These are phyloP conservation scores for Henricia sp. DNA, from an alignment of 53 echinoderm and acorn worm genomes.

Conservation along the genomic window DNA sequence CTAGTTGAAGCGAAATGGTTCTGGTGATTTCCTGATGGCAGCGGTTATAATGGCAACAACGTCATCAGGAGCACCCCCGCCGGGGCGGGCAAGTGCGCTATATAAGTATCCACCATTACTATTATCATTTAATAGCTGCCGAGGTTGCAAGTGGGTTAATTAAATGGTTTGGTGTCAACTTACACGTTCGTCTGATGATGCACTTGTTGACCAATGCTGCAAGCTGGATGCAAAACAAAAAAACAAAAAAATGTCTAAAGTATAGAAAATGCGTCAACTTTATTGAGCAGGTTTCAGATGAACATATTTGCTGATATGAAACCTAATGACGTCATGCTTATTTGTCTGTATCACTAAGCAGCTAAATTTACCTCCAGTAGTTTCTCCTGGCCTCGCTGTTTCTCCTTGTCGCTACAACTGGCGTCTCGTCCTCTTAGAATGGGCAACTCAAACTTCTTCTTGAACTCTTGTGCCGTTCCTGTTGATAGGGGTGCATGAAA, in stretches of 20 bases:
- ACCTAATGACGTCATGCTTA: not conserved
- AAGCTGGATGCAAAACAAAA: constrained; percentile 65
- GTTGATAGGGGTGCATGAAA: too few relatives aligned
- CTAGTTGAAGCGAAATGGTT: too few relatives aligned
- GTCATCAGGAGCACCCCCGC: too few relatives aligned
- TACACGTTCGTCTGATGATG: constrained; percentile 71
- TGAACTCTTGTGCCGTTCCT: constrained; percentile 92
- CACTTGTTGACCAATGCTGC: constrained; percentile 91
- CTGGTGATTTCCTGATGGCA: too few relatives aligned
- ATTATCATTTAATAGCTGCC: too few relatives aligned
- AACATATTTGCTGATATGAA: not conserved
- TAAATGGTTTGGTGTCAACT: too few relatives aligned
- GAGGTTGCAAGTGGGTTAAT: too few relatives aligned
- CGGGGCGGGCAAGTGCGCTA: too few relatives aligned
- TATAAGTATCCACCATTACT: too few relatives aligned
- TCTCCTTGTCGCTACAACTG: constrained; percentile 76
- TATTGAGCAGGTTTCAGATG: not conserved
- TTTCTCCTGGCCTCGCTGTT: constrained; percentile 88
- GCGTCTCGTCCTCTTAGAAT: constrained; percentile 92
- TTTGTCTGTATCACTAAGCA: not conserved
- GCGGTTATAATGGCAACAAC: too few relatives aligned
- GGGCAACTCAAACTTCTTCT: constrained; percentile 92
- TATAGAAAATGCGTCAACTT: too few relatives aligned
- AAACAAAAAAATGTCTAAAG: not conserved
- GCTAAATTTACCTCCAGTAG: constrained; percentile 75